Evolutionary conservation across 2,797 vertebrate species (phyloP), one percentile per base, ranked within the genome.

Genomic region (Characodon lateralis): DNA sequence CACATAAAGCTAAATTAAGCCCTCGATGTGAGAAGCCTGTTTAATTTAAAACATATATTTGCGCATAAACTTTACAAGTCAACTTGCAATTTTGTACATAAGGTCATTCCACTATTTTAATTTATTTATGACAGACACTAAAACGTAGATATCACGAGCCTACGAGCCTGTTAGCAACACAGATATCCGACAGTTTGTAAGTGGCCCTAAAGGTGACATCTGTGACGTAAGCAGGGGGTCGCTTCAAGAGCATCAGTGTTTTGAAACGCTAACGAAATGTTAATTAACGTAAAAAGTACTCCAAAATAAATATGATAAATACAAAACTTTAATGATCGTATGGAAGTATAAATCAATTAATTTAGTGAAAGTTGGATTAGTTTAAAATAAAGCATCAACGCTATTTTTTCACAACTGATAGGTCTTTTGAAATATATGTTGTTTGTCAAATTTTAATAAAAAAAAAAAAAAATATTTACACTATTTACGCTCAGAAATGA

Each of bases 221-320:
- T 24, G 28, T 69, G 10, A n/a, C 0, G 12, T 1, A 7, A 0
- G 0, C 12, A 10, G 4, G 50, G 56, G 73, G 4, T 85, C 1
- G 2, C 14, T 91, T 92, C 87, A 91, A 89, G 74, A 91, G 0
- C 85, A 0, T 0, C 41, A 74, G 53, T 31, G 86, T 82, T 85
- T 3, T 2, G 0, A 0, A 2, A 26, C 18, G 71, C 9, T 82
- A 58, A 80, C 6, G 6, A 13, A 6, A 48, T 20, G 24, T 26
- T 22, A 63, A 73, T 1, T 68, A 20, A 56, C 48, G 0, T 41
- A 48, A 10, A 26, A 50, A 63, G 35, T 31, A 22, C 39, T 2
- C 8, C 12, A 22, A 53, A 4, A 71, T 13, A 24, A 46, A 59
- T n/a, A 46, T 26, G 48, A 50, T 10, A 46, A 46, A 46, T 7